Conservation (phyloP, 2,797 vertebrate species). For the Pangasius larnaudii region DNA sequence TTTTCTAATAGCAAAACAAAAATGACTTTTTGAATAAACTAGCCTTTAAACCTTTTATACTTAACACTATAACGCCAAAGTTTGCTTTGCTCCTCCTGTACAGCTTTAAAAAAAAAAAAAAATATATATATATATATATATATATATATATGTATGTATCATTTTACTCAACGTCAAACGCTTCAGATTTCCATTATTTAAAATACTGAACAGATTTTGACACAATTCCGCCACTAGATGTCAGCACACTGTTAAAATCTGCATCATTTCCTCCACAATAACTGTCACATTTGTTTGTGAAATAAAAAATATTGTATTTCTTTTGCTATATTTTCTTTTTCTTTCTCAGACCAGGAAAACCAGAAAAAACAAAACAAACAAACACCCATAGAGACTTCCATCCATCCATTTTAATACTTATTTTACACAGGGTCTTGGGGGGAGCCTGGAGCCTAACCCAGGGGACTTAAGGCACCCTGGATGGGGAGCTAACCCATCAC, state of each 20-base stretch:
- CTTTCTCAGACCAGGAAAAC: background rate
- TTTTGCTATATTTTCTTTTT: too few relatives aligned
- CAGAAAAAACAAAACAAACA: background rate
- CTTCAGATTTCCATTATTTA: background rate
- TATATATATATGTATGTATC: background rate
- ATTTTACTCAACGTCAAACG: too few relatives aligned
- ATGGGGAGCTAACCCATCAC: too few relatives aligned
- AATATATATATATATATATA: background rate
- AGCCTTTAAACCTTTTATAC: background rate
- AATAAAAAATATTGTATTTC: background rate
- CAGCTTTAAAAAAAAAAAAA: background rate
- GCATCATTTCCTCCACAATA: background rate
- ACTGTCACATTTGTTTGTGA: background rate
- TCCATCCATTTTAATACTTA: too few relatives aligned
- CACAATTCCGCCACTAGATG: conserved; percentile 15
- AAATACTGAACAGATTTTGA: background rate
- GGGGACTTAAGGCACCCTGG: too few relatives aligned
- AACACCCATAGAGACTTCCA: background rate
- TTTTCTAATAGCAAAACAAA: background rate
- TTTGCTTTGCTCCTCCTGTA: background rate
- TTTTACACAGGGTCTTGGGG: too few relatives aligned
- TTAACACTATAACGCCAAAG: background rate
- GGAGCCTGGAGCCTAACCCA: too few relatives aligned
- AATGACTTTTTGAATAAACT: background rate
- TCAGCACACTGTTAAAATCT: conserved; percentile 9